Percentiles rank a stretch among this genome's conserved stretches.
phyloP scores from a whole-genome alignment of 2,113 vertebrate genomes.

The Lasiurus borealis region DNA sequence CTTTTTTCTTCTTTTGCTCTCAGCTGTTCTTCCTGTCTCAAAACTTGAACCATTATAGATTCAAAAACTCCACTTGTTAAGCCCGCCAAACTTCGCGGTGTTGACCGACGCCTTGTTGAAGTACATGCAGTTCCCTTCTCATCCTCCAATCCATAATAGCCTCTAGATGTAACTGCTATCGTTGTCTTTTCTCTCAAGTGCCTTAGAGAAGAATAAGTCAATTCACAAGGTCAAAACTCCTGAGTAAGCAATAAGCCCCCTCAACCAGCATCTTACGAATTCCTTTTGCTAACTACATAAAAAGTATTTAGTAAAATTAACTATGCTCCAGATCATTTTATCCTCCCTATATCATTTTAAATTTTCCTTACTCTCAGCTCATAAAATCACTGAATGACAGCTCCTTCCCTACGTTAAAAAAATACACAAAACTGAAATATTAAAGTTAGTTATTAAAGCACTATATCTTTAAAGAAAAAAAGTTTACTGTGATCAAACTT shows the following conservation, averaged over 20 bases:
- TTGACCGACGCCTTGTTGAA: constrained; percentile 93
- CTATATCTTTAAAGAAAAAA: constrained; percentile 23
- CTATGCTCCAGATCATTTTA: constrained; percentile 51
- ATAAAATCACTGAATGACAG: neutral
- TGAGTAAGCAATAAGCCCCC: constrained; percentile 48
- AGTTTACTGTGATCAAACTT: constrained; percentile 37
- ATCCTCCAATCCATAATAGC: constrained; percentile 93
- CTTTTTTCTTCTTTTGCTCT: constrained; percentile 96
- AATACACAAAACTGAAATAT: constrained; percentile 3
- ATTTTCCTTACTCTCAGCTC: constrained; percentile 21
- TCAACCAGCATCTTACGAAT: constrained; percentile 57
- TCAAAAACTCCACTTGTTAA: constrained; percentile 92
- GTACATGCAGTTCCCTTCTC: constrained; percentile 89
- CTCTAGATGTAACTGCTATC: constrained; percentile 94
- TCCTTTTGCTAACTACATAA: constrained; percentile 45
- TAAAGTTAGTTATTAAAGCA: constrained; percentile 53
- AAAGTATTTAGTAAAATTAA: constrained; percentile 59
- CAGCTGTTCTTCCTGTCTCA: constrained; percentile 96
- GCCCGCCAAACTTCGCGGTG: constrained; percentile 91
- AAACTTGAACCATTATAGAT: constrained; percentile 95
- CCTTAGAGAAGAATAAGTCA: constrained; percentile 89
- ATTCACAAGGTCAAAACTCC: constrained; percentile 77
- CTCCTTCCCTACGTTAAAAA: constrained; percentile 15
- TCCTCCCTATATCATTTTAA: constrained; percentile 36
- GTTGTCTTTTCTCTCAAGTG: constrained; percentile 95